phyloP scores from a whole-genome alignment of 2,113 vertebrate genomes.

The Puma concolor region DNA sequence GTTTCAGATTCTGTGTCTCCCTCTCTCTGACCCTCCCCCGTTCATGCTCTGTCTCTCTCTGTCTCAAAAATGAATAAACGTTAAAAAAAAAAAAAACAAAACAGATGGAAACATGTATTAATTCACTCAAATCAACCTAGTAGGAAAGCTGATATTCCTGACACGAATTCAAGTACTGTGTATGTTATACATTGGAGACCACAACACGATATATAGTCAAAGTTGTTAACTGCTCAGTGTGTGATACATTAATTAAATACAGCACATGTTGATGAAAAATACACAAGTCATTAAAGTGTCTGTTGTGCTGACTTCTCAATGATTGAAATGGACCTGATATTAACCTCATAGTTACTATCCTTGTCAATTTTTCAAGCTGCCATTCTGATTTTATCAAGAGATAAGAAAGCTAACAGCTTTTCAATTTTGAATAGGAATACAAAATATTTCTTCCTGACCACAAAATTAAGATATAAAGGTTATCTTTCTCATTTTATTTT shows the following conservation, averaged over 20 bases:
- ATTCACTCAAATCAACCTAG: slow-evolving; percentile 26
- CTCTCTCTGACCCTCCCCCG: too few species aligned
- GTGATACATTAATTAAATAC: slow-evolving; percentile 50
- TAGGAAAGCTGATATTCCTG: slow-evolving; percentile 35
- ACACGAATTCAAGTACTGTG: not conserved
- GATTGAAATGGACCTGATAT: not conserved
- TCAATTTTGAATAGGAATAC: slow-evolving; percentile 1
- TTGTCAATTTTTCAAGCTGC: slow-evolving; percentile 16
- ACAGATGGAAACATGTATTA: not conserved
- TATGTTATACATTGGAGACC: not conserved
- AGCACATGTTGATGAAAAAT: slow-evolving; percentile 11
- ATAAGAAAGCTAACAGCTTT: not conserved
- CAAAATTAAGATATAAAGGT: not conserved
- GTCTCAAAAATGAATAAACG: too few species aligned
- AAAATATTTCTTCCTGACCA: slow-evolving; percentile 18
- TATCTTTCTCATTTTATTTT: not conserved
- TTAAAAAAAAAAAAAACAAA: not conserved
- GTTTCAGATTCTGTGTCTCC: too few species aligned
- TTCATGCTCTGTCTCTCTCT: too few species aligned
- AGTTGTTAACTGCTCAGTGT: slow-evolving; percentile 6
- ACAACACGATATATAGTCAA: not conserved
- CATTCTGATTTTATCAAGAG: slow-evolving; percentile 24
- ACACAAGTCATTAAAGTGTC: not conserved
- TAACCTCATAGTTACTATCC: slow-evolving; percentile 1
- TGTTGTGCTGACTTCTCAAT: not conserved